Evolutionary conservation across 2,888 invertebrate species (phyloP).

Genomic region (Automeris io): DNA sequence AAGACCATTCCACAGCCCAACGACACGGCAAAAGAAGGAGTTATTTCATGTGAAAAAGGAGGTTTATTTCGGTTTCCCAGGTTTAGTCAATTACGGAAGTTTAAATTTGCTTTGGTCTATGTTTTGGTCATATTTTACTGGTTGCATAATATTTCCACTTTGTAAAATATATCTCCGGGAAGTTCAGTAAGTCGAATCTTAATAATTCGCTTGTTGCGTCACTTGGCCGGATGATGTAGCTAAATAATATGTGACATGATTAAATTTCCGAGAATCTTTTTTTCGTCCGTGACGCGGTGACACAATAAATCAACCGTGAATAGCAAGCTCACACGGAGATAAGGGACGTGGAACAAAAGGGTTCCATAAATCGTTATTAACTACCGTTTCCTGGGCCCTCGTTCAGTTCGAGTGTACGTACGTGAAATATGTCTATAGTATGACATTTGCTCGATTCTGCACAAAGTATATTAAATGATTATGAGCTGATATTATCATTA

Average conservation of each 20-base stretch:
- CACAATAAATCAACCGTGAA: slow-evolving; percentile 67
- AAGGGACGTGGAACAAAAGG: slow-evolving; percentile 69
- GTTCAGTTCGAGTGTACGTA: slow-evolving; percentile 44
- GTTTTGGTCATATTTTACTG: too few species aligned
- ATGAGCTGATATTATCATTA: not conserved
- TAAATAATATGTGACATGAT: slow-evolving; percentile 12
- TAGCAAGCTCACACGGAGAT: slow-evolving; percentile 60
- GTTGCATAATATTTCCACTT: too few species aligned
- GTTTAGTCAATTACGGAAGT: too few species aligned
- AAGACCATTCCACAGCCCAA: too few species aligned
- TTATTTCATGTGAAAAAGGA: too few species aligned
- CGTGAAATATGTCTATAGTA: slow-evolving; percentile 34
- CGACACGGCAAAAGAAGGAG: too few species aligned
- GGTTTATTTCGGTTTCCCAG: too few species aligned
- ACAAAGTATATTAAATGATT: slow-evolving; percentile 20
- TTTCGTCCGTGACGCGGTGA: slow-evolving; percentile 46
- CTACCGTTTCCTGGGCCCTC: slow-evolving; percentile 52
- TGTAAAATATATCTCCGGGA: too few species aligned
- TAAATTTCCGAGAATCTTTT: slow-evolving; percentile 28
- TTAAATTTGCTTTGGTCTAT: too few species aligned
- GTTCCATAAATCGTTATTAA: slow-evolving; percentile 73
- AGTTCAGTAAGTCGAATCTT: too few species aligned
- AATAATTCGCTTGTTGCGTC: not conserved
- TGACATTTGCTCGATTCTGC: slow-evolving; percentile 21
- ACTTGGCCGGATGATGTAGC: not conserved